Percentiles rank a stretch among this genome's conserved stretches.
These are phyloP conservation scores for Sciurus vulgaris DNA, from an alignment of 2,797 vertebrate genomes.

Conservation along the genomic window DNA sequence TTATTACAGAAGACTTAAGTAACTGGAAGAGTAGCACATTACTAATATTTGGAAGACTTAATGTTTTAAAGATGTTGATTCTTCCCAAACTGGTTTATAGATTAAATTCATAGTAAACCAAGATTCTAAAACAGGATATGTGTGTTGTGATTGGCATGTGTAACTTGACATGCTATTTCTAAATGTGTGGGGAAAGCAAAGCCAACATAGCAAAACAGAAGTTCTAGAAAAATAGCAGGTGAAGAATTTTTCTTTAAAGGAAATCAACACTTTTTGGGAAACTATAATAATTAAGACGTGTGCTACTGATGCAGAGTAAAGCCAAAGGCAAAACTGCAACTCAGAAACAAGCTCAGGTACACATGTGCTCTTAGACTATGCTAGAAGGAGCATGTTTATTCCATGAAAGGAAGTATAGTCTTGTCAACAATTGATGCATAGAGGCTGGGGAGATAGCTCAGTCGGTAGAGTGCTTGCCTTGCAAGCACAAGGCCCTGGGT, in stretches of 20 bases:
- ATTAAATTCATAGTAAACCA: neutral
- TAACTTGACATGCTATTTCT: neutral
- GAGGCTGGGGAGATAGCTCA: no score
- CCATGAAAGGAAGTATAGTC: neutral
- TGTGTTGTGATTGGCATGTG: neutral
- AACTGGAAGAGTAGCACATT: neutral
- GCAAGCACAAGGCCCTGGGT: no score
- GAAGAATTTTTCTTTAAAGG: neutral
- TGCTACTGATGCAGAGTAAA: neutral
- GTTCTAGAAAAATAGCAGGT: neutral
- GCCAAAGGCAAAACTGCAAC: neutral
- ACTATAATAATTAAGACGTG: neutral
- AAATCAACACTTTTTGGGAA: neutral
- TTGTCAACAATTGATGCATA: constrained; percentile 26
- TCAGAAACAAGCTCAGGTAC: neutral
- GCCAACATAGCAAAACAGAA: neutral
- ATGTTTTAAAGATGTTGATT: constrained; percentile 47
- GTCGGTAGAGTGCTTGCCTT: no score
- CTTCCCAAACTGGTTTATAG: constrained; percentile 18
- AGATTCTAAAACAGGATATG: neutral
- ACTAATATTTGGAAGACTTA: constrained; percentile 10
- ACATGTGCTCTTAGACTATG: neutral
- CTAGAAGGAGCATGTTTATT: neutral
- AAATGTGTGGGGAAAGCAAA: neutral
- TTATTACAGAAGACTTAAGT: constrained; percentile 1